Percentiles rank a stretch among this genome's conserved stretches.
Conservation (phyloP, 2,113 vertebrate species). For the Elgaria multicarinata region DNA sequence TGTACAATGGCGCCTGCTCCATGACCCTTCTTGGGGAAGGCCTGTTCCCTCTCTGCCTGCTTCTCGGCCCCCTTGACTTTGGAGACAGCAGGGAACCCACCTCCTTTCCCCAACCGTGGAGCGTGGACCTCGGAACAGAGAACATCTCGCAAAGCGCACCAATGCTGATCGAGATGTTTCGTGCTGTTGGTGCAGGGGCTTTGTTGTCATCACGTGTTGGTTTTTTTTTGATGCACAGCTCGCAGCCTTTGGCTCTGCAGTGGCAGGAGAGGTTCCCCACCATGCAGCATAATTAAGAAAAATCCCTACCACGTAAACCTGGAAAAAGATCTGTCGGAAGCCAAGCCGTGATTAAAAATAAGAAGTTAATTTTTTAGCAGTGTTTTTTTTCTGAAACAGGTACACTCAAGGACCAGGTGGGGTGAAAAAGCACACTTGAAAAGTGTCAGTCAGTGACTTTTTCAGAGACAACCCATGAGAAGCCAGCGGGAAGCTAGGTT, state of each 20-base stretch:
- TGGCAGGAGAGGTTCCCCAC: background rate
- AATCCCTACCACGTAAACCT: background rate
- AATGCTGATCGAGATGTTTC: background rate
- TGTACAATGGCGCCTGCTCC: background rate
- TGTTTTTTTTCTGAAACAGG: background rate
- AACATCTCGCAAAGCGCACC: background rate
- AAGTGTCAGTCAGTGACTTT: background rate
- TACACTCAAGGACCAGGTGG: too few species aligned
- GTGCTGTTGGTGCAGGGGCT: background rate
- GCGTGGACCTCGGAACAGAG: background rate
- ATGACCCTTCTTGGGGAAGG: too few species aligned
- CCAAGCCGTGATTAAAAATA: background rate
- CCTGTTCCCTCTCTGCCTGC: background rate
- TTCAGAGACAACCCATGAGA: background rate
- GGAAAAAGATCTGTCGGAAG: background rate
- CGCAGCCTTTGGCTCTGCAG: background rate
- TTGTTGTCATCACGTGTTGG: background rate
- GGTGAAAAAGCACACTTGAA: background rate
- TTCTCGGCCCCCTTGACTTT: background rate
- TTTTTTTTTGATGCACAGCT: background rate
- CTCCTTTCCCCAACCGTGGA: background rate
- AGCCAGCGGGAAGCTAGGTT: background rate
- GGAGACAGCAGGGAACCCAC: background rate
- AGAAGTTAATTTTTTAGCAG: background rate
- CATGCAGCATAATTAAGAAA: conserved; percentile 7